Base-by-base conservation (phyloP, 2,888 invertebrate species). In the Drosophila neutralis region DNA sequence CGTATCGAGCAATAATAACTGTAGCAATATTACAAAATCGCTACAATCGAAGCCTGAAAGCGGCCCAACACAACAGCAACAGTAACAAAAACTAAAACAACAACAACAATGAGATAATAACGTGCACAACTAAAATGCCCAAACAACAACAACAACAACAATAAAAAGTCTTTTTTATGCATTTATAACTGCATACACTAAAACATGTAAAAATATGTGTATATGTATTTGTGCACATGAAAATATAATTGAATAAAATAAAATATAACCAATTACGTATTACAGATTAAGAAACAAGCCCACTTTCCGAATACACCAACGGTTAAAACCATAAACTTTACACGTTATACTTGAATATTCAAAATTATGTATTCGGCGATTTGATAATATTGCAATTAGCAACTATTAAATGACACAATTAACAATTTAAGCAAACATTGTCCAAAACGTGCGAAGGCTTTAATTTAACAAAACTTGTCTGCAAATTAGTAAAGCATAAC, bases 21-120 rank as follows among this genome's bases (percentile, higher is more conserved):
- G 82, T 83, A 78, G 89, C 82, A 79, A 81, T 86, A 88, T 89
- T 89, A 87, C 89, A 78, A 89, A 84, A 89, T 87, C 87, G 75
- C 78, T 36, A 48, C 82, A 52, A 71, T 67, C 60, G 79, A 64
- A 78, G 76, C 68, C 57, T 40, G 61, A 74, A 75, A 63, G 73
- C 64, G 52, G 65, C 67, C 64, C 65, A 54, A 76, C 63, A 58
- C 36, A 60, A 18, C 57, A 61, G 42, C 62, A 66, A 51, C 59
- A 27, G 48, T 54, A 77, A 79, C 38, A 42, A 66, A 54, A 42
- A 68, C 36, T 18, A 38, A 31, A 33, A 54, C 24, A 42, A 29
- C 27, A 38, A 62, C 54, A 76, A 73, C 76, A 78, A 73, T 66
- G 58, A 61, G 78, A 78, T 66, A 78, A 78, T 73, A 78, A 78